A percentile compares a stretch with the other conserved stretches of the same genome.
These are phyloP conservation scores for Enteromius paludinosus DNA, from an alignment of 2,797 vertebrate genomes.

Conservation along the genomic window DNA sequence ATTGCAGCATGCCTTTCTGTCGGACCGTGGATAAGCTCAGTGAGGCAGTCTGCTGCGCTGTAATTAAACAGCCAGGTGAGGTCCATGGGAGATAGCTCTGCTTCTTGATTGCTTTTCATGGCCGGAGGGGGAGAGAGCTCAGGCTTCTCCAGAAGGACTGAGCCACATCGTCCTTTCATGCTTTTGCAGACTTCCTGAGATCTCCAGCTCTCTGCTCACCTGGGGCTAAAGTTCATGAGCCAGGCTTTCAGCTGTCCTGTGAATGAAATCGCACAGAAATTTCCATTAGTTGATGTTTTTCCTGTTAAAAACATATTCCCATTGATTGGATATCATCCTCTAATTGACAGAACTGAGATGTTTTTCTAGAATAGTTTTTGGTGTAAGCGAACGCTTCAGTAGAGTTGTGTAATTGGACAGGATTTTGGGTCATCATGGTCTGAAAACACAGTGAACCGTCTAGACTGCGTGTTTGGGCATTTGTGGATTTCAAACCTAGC, in stretches of 20 bases:
- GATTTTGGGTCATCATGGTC: neutral
- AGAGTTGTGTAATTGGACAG: neutral
- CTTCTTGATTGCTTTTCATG: conserved; percentile 82
- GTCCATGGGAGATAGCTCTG: conserved; percentile 76
- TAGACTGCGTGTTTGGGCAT: neutral
- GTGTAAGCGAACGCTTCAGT: neutral
- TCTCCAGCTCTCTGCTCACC: neutral
- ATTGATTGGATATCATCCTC: conserved; percentile 56
- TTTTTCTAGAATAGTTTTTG: neutral
- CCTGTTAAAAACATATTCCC: conserved; percentile 61
- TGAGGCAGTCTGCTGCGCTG: conserved; percentile 63
- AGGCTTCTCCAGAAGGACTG: conserved; percentile 73
- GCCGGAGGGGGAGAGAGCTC: conserved; percentile 75
- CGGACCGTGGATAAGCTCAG: conserved; percentile 35
- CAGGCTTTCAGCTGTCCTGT: neutral
- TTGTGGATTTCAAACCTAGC: neutral
- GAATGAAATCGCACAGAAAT: conserved; percentile 52
- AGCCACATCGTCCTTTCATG: conserved; percentile 12
- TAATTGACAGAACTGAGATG: conserved; percentile 52
- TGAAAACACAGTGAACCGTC: neutral
- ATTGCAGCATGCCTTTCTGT: conserved; percentile 46
- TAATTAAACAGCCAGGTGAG: conserved; percentile 84
- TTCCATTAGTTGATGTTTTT: conserved; percentile 56
- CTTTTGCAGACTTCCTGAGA: conserved; percentile 20
- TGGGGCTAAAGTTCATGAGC: neutral